Evolutionary conservation across 2,113 vertebrate genomes (phyloP).

Genomic region (Ivindomyrus marchei): DNA sequence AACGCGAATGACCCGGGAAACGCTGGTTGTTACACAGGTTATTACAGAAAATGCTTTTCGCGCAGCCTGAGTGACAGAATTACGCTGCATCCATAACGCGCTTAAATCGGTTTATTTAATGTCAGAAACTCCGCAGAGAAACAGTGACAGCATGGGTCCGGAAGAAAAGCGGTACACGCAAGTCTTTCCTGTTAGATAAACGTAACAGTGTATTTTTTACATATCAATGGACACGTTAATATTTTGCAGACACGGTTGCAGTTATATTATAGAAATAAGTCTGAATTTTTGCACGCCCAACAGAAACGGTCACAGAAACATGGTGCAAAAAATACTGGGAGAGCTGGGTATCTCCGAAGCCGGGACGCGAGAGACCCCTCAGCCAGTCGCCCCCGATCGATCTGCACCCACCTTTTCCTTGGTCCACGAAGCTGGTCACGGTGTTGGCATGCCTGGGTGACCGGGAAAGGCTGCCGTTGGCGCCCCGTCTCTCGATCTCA

Average conservation of each 20-base stretch:
- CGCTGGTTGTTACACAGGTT: not conserved
- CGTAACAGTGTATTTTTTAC: not conserved
- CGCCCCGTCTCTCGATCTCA: constrained; percentile 40
- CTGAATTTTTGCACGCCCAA: not conserved
- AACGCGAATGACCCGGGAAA: not conserved
- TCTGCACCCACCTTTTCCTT: constrained; percentile 51
- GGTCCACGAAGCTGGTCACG: constrained; percentile 73
- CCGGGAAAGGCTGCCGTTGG: constrained; percentile 33
- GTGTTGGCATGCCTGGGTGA: constrained; percentile 58
- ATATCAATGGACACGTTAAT: not conserved
- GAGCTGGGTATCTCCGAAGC: not conserved
- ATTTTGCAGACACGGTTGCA: not conserved
- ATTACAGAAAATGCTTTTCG: not conserved
- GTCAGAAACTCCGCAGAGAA: not conserved
- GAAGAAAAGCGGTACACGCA: not conserved
- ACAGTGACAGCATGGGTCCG: not conserved
- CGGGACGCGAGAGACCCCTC: not conserved
- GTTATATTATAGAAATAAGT: not conserved
- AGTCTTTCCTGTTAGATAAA: not conserved
- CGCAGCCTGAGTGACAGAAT: not conserved
- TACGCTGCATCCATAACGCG: not conserved
- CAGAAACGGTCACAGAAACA: not conserved
- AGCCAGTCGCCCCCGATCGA: not conserved
- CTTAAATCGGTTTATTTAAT: not conserved
- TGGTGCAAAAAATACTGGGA: not conserved